A percentile compares a stretch with the other conserved stretches of the same genome.
Conservation (phyloP, 2,797 vertebrate genomes). For the Sciaenops ocellatus region DNA sequence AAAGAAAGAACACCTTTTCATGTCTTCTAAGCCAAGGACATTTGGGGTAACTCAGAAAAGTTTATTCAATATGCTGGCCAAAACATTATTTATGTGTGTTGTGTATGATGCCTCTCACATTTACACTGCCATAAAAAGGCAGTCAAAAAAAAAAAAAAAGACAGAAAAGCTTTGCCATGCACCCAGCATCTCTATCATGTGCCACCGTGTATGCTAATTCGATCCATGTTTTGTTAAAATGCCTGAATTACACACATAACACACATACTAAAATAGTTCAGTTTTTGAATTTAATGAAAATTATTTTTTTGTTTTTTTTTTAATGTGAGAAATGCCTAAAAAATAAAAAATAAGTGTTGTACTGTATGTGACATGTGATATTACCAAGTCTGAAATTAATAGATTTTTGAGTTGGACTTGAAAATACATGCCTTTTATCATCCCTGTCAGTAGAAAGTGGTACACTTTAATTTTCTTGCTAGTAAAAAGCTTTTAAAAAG, state of each 20-base stretch:
- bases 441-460: neutral
- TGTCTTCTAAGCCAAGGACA: slow-evolving; percentile 78
- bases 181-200: slow-evolving; percentile 12
- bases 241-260: slow-evolving; percentile 17
- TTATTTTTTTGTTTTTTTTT: no score
- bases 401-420: neutral
- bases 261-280: neutral
- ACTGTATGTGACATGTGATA: no score
- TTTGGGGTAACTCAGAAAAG: slow-evolving; percentile 73
- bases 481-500: neutral
- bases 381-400: neutral
- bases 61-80: slow-evolving; percentile 64
- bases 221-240: slow-evolving; percentile 2
- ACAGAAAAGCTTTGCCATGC: slow-evolving; percentile 18
- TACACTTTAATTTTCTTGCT: neutral
- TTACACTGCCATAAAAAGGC: slow-evolving; percentile 37
- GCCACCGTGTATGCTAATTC: slow-evolving; percentile 22
- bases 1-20: slow-evolving; percentile 64
- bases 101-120: slow-evolving; percentile 41
- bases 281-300: neutral
- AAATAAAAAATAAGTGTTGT: no score
- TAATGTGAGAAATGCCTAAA: no score
- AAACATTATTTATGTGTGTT: slow-evolving; percentile 65
- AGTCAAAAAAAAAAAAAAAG: slow-evolving; percentile 9
- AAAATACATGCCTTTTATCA: rapidly evolving